These are phyloP conservation scores for Suncus etruscus DNA, from an alignment of 2,113 vertebrate species.

Conservation along the genomic window DNA sequence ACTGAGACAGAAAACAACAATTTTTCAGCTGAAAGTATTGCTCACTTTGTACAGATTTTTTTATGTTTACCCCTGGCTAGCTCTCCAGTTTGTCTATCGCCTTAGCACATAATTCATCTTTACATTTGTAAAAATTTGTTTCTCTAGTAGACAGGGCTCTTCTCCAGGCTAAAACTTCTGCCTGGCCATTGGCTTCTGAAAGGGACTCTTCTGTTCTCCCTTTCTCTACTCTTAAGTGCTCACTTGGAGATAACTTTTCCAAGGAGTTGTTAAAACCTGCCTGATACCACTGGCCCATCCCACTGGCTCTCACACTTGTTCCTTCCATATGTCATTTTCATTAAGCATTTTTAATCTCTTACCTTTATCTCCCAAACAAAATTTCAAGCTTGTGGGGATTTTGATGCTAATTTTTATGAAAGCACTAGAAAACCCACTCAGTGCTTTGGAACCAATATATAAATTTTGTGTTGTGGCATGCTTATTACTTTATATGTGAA, in stretches of 20 bases:
- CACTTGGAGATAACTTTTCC: background rate
- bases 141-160: background rate
- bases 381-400: background rate
- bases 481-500: background rate
- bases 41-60: background rate
- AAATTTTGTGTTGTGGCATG: background rate
- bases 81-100: background rate
- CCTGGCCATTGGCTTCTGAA: background rate
- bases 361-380: background rate
- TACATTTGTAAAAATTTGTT: background rate
- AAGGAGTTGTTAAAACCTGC: background rate
- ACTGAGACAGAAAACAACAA: fast-evolving
- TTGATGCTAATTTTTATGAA: background rate
- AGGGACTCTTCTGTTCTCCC: background rate
- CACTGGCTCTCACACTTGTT: background rate
- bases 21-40: background rate
- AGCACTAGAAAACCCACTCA: background rate
- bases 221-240: background rate
- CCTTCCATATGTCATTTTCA: background rate
- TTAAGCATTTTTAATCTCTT: background rate
- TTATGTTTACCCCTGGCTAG: background rate
- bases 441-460: background rate
- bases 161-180: background rate
- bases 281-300: background rate
- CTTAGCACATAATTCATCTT: background rate